Evolutionary conservation across 2,888 invertebrate species (phyloP), one percentile per base, ranked within the genome.

Genomic region (Leuctra nigra): DNA sequence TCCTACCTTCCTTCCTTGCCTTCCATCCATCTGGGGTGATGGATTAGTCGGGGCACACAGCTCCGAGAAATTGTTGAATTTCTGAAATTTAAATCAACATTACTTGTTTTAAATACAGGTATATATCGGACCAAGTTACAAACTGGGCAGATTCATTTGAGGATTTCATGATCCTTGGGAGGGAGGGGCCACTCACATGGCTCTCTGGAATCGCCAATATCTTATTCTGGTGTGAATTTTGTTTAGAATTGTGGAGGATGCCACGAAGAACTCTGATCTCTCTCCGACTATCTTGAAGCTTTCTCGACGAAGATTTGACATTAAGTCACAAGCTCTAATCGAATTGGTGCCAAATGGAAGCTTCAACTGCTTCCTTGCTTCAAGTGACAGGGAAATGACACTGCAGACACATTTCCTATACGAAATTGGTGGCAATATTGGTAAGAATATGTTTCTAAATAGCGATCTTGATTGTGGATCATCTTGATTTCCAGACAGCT

Each of bases 401-500:
- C 63, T 72, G 4, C 67, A 67, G 56, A 70, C 69, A 16, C 73
- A 73, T 63, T 70, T 70, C 54, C 65, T 78, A 36, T 76, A 72
- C 63, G 77, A 77, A 67, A 68, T 74, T 47, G 77, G 77, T 39
- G 78, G 77, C 39, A 78, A 78, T 66, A 76, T 78, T 56, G 76
- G 77, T 77, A 65, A 67, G 70, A 29, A 29, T 29, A 7, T 29
- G 29, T 11, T 29, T 29, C 29, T 29, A 29, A 29, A 29, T 29
- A 29, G 29, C 6, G 29, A 29, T 29, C 29, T 29, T 11, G 11
- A 7, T 11, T 29, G n/a, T n/a, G n/a, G n/a, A n/a, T 33, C 33
- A 33, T 33, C 33, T 33, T 33, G 33, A 33, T 11, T 11, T 33
- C 6, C 11, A 33, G 11, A 33, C 11, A 6, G 6, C 33, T 33